A percentile compares a stretch with the other conserved stretches of the same genome.
Conservation (phyloP, 2,888 invertebrate genomes). For the Poecilus cupreus region DNA sequence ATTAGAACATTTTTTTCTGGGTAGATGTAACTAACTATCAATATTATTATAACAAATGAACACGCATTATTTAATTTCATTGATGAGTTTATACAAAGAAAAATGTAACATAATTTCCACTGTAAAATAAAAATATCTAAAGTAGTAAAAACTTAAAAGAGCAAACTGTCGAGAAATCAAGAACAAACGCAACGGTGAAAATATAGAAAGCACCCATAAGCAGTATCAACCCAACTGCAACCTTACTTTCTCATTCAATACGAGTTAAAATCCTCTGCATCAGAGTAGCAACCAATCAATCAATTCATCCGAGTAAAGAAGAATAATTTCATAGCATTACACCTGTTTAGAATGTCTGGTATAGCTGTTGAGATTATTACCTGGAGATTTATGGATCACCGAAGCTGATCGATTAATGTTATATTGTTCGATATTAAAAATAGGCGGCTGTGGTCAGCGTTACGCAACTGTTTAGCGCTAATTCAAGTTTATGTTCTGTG, state of each 20-base stretch:
- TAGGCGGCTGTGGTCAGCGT: neutral
- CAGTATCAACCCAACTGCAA: neutral
- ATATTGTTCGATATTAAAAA: slow-evolving; percentile 25
- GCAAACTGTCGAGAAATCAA: neutral
- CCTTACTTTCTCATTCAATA: neutral
- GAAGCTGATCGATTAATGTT: slow-evolving; percentile 6
- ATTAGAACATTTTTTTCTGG: too few species aligned
- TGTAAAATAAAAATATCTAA: neutral
- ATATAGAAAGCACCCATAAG: slow-evolving; percentile 22
- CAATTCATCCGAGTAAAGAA: slow-evolving; percentile 48
- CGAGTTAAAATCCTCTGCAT: slow-evolving; percentile 4
- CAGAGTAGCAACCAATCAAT: neutral
- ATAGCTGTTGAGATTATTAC: slow-evolving; percentile 47
- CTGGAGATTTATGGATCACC: slow-evolving; percentile 18
- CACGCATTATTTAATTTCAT: too few species aligned
- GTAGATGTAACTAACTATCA: too few species aligned
- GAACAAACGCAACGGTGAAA: slow-evolving; percentile 26
- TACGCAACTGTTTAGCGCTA: slow-evolving; percentile 26
- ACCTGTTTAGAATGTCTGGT: slow-evolving; percentile 39
- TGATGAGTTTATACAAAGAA: too few species aligned
- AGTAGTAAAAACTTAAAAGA: neutral
- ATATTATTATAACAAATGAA: too few species aligned
- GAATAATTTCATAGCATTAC: slow-evolving; percentile 54
- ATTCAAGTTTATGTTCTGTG: slow-evolving; percentile 27
- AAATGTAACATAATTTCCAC: too few species aligned